These are phyloP conservation scores for Chiroxiphia lanceolata DNA, from an alignment of 2,797 vertebrate genomes.

Conservation along the genomic window DNA sequence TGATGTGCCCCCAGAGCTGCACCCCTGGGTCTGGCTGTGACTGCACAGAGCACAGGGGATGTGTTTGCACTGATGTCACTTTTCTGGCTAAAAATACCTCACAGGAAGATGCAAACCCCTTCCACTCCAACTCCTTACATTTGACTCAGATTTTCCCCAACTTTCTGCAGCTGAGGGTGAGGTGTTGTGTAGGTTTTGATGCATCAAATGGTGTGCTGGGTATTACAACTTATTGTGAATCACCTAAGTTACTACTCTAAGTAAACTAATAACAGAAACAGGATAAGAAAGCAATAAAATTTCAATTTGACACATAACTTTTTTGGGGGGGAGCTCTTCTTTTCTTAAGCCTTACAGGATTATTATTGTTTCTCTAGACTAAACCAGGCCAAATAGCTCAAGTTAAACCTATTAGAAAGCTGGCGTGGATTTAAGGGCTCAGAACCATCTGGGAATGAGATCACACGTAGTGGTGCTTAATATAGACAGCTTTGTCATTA, in stretches of 20 bases:
- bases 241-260: not conserved
- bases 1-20: not conserved
- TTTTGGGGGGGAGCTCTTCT: not conserved
- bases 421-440: conserved; percentile 80
- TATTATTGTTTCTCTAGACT: conserved; percentile 68
- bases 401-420: conserved; percentile 84
- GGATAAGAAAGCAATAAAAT: not conserved
- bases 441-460: conserved; percentile 71
- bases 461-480: conserved; percentile 67
- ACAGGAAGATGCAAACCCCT: not conserved
- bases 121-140: not conserved
- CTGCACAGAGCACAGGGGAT: not conserved
- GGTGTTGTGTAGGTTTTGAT: not conserved
- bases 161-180: not conserved
- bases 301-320: not conserved
- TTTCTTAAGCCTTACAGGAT: conserved; percentile 8
- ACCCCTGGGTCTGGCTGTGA: not conserved
- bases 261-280: not conserved
- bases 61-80: not conserved
- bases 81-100: not conserved
- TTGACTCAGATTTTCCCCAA: not conserved
- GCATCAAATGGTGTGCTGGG: not conserved
- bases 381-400: conserved; percentile 62
- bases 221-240: not conserved
- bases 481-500: conserved; percentile 67